Conservation (phyloP, 2,888 invertebrate species). For the Argyresthia goedartella region DNA sequence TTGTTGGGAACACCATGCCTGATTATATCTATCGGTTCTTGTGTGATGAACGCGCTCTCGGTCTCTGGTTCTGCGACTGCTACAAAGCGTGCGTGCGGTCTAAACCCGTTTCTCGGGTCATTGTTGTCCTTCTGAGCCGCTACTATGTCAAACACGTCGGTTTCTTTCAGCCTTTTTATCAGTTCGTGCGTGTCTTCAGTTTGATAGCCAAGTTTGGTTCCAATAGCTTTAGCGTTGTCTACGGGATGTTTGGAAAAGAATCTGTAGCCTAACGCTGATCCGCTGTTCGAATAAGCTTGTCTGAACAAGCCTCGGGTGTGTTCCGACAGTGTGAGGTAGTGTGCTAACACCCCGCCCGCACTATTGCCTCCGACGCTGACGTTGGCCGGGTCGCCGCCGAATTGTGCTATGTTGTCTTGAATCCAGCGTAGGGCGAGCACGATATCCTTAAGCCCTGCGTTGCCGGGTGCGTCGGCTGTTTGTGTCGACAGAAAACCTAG, state of each 20-base stretch:
- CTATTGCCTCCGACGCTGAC: constrained; percentile 33
- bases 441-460: constrained; percentile 32
- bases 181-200: constrained; percentile 11
- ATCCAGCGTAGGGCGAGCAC: constrained; percentile 28
- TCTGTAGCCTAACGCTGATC: constrained; percentile 21
- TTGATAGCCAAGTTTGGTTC: constrained; percentile 14
- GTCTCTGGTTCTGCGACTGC: constrained; percentile 37
- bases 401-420: constrained; percentile 24
- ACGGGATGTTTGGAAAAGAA: constrained; percentile 17
- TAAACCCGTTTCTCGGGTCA: constrained; percentile 14
- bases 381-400: constrained; percentile 25
- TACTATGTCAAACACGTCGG: constrained; percentile 19
- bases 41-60: constrained; percentile 27
- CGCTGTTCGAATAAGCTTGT: constrained; percentile 20
- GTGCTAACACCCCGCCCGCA: constrained; percentile 28
- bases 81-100: constrained; percentile 24
- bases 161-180: constrained; percentile 14
- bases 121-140: constrained; percentile 15
- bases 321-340: constrained; percentile 27
- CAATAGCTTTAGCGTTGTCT: constrained; percentile 16
- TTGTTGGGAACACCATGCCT: constrained; percentile 28
- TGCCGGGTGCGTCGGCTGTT: constrained; percentile 25
- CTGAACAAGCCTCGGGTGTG: constrained; percentile 23
- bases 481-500: constrained; percentile 32
- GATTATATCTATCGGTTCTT: constrained; percentile 29